Evolutionary conservation across 2,113 vertebrate species (phyloP), one percentile per base, ranked within the genome.

Genomic region (Suricata suricatta): DNA sequence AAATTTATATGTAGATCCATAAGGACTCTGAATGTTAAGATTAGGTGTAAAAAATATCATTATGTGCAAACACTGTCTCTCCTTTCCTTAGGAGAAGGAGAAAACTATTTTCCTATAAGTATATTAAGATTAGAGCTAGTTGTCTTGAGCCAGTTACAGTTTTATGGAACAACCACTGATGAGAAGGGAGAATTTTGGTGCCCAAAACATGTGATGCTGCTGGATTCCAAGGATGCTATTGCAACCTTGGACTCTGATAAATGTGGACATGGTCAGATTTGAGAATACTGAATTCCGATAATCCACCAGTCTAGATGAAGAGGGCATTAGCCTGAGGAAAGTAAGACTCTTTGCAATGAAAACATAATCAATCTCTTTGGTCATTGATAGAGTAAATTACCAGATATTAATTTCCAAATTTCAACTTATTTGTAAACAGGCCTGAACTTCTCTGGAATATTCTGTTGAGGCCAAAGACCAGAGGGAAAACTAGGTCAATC

Each of bases 11-110:
- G 0, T 84, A 93, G 33, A 44, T 41, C 41, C 88, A 68, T 10
- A 95, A 95, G 80, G 41, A 79, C 3, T 31, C 38, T n/a, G n/a
- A 72, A 6, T 64, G 15, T 79, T 68, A 85, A 88, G n/a, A 77
- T 57, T 83, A 72, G 63, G 94, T 33, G 79, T 95, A 77, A 77
- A 77, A 97, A 90, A 94, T 25, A 13, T 77, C 50, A 33, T 27
- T 33, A 69, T 31, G 8, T 41, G 23, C 14, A 83, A 9, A 0
- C 35, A 9, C 76, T 92, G 74, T 80, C 13, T 79, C 33, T 88
- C 33, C n/a, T 72, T 86, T 83, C n/a, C 69, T 91, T 92, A 47
- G 10, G 31, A 90, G 17, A 82, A 9, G 5, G 29, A 94, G 11
- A 90, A 68, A 81, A 63, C 13, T 41, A 29, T n/a, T 95, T 92